Evolutionary conservation across 1,140 invertebrate genomes (phyloP), one percentile per base, ranked within the genome.

Genomic region (Megalonaias nervosa): DNA sequence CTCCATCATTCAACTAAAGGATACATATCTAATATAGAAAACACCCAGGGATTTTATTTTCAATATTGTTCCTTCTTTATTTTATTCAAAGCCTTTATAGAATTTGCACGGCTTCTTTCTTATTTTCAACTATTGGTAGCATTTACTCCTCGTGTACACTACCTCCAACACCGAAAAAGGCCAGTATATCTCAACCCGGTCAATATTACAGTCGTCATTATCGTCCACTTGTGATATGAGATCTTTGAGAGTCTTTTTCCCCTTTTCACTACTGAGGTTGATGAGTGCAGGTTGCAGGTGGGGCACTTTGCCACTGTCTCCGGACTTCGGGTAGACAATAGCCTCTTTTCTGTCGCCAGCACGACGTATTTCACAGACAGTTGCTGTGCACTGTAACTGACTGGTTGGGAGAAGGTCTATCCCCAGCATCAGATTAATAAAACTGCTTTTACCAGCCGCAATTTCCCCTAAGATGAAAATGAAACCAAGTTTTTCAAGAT

Each of bases 381-480:
- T 82, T 14, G 81, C 73, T 5, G 87, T 88, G 60, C 84, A 84
- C 19, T 82, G 72, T 1, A 87, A 77, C 15, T 79, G 75, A 66
- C 77, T 81, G 5, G 80, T 80, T 9, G 87, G 87, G 31, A 88
- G 65, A 11, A 88, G 69, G 11, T 77, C 66, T 48, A 48, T 9
- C 0, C 83, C 84, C 0, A 85, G 71, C 6, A 88, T 19, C 12
- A 86, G 75, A 71, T 88, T 88, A 58, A 88, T 75, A 15, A 88
- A 66, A 61, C 75, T 82, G 66, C 81, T 83, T 65, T 87, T 87
- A 2, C 85, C 85, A 0, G 84, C 68, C 3, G 82, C 84, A 48
- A 81, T 82, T 59, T 87, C 85, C 57, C 85, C 85, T 87, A 75
- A 6, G 71, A 5, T 48, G 11, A 48, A 48, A 48, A 48, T 48